Evolutionary conservation across 2,113 vertebrate species (phyloP).

Genomic region (Panthera leo): DNA sequence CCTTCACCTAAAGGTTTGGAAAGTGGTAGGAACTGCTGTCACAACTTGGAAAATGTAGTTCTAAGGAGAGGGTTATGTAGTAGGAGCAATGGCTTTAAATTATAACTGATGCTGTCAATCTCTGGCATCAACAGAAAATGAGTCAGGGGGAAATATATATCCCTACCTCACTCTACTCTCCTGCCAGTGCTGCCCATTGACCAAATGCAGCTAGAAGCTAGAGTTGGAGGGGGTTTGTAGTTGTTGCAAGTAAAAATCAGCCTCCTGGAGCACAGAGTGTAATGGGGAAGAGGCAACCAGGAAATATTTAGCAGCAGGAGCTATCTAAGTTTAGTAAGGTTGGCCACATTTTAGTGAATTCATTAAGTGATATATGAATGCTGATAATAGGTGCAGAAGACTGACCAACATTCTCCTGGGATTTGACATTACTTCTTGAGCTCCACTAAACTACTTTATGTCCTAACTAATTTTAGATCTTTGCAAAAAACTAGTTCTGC

Average conservation of each 20-base stretch:
- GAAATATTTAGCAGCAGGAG: background rate
- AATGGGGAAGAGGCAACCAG: background rate
- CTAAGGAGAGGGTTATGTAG: background rate
- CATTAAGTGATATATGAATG: background rate
- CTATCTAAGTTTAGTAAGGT: background rate
- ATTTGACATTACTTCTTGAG: background rate
- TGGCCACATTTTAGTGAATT: slow-evolving; percentile 38
- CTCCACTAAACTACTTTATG: slow-evolving; percentile 2
- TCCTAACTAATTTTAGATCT: background rate
- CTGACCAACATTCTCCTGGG: background rate
- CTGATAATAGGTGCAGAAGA: background rate
- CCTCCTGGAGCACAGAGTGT: background rate
- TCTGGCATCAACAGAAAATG: background rate
- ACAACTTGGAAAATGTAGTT: slow-evolving; percentile 29
- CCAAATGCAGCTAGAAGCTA: background rate
- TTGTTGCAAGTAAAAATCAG: background rate
- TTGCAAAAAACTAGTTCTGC: background rate
- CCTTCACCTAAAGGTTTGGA: background rate
- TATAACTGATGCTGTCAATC: background rate
- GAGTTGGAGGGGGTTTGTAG: background rate
- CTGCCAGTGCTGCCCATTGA: background rate
- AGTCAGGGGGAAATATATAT: background rate
- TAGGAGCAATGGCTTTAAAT: background rate
- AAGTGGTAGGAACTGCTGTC: background rate
- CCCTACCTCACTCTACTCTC: background rate